Base-by-base conservation (phyloP, 2,888 invertebrate genomes). In the Portevinia maculata region DNA sequence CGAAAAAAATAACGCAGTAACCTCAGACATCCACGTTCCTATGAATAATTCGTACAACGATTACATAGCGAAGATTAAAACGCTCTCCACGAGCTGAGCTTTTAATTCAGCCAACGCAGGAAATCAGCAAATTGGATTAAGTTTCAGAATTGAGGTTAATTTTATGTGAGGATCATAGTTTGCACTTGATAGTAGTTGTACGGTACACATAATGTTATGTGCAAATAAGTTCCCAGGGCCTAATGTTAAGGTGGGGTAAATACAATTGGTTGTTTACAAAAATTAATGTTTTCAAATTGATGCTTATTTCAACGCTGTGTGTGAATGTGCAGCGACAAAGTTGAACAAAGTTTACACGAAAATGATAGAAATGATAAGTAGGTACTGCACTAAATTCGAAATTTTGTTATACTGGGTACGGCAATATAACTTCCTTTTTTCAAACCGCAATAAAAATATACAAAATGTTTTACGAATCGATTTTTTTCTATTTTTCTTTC, bases 121-220 rank as follows among this genome's bases (percentile, higher is more conserved):
- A 67, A 67, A 75, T 75, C 67, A 75, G 53, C 67, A 75, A 75
- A 67, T 75, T 75, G 75, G 67, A 67, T 75, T 75, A 75, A 75
- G 67, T 75, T 67, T 75, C 67, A 52, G 59, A 67, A 75, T 67
- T 75, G 75, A 57, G 59, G 75, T 75, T 75, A 75, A 75, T 67
- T 75, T 60, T 17, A 44, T 59, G 75, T 28, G 67, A 75, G 59
- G 52, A 59, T 70, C 57, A 44, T 59, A 75, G 59, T 41, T 65
- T 39, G 48, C 57, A 74, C 48, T 41, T 65, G 64, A 55, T 57
- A 30, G 34, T n/a, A 24, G 21, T 17, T 7, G 21, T 19, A 11
- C 24, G 6, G 34, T 19, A 9, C 11, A 11, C 6, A 53, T 21
- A 34, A 53, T 53, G 53, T 17, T 19, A 28, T 9, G 11, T 19